Base-by-base conservation (phyloP, 2,113 vertebrate species). In the Phylloscopus whistleri region DNA sequence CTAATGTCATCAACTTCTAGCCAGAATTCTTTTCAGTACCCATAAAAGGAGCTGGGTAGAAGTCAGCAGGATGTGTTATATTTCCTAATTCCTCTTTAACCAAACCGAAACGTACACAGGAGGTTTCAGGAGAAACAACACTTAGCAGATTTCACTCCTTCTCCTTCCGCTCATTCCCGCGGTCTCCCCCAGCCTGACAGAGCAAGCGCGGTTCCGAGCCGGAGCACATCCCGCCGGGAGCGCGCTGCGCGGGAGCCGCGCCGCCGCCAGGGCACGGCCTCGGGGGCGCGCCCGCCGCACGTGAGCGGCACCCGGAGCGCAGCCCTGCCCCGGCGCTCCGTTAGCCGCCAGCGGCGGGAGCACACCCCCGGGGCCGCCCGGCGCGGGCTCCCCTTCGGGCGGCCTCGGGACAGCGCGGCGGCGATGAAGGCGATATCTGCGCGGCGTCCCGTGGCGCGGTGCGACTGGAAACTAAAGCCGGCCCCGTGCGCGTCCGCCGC, bases 271-370 rank as follows among this genome's bases (percentile, higher is more conserved):
- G 2, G 59, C 70, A 4, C 8, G 7, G 86, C 48, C 35, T 16
- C 81, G 3, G 44, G 17, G 19, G 5, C 49, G 2, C 39, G 44
- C 67, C 73, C 28, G 49, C 22, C 13, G 85, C 91, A 5, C 5
- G 3, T 7, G 20, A 70, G 62, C 23, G 8, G 49, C 55, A n/a
- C 31, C 30, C 53, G 7, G 2, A 9, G 6, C 3, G 17, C 15
- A 6, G 20, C 3, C 13, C 43, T 2, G 3, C 1, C 3, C 43
- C 18, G 16, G 3, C 1, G 30, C 74, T 24, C 56, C 39, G 35
- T 1, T 16, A 46, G 0, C 56, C 16, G 5, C 3, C 63, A 8
- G 30, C 7, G 1, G 4, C 0, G 11, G 15, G 2, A 6, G 14
- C 4, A 56, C 62, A 8, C 11, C 60, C 60, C 37, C 41, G 13